Base-by-base conservation (phyloP, 2,113 vertebrate genomes). In the Channa maculata region DNA sequence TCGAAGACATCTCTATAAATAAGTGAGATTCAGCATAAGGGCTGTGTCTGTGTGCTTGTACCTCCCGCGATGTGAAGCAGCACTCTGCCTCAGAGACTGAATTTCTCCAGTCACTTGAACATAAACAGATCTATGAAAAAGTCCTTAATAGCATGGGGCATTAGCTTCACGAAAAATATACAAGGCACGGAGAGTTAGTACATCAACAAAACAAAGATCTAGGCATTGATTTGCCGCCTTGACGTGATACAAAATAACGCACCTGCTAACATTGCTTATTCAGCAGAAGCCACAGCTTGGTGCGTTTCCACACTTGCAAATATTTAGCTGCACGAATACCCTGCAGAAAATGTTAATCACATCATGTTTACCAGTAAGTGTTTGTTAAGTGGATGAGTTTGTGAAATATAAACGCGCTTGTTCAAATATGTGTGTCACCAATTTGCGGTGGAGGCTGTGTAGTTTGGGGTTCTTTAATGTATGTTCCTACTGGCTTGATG, bases 401-500 rank as follows among this genome's bases (percentile, higher is more conserved):
- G 24, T 24, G 24, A 24, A 24, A 24, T 24, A 24, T 24, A 24
- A 24, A 69, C 71, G 58, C 13, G 60, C 76, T 79, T 72, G 63
- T 85, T 85, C 75, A 59, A 85, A 86, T 64, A 77, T 33, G 72
- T 44, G 62, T 54, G 55, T 81, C 83, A 62, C 67, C 78, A 49
- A 73, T 86, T 86, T 86, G 65, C 8, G 13, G 72, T 39, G 12
- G 69, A 24, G 61, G 39, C 60, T 50, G 72, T 71, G 69, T 62
- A 50, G 76, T 85, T 74, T 49, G 44, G 66, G 67, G 46, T 65
- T 71, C 70, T 82, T 82, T 85, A 88, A 85, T 90, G 86, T 84
- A 83, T 70, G 82, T 86, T 86, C 90, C 84, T 57, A n/a, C 83
- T 37, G 60, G 86, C 84, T 80, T 57, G 76, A 82, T 81, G 86